Conservation (phyloP, 2,797 vertebrate species). For the Rousettus madagascariensis region DNA sequence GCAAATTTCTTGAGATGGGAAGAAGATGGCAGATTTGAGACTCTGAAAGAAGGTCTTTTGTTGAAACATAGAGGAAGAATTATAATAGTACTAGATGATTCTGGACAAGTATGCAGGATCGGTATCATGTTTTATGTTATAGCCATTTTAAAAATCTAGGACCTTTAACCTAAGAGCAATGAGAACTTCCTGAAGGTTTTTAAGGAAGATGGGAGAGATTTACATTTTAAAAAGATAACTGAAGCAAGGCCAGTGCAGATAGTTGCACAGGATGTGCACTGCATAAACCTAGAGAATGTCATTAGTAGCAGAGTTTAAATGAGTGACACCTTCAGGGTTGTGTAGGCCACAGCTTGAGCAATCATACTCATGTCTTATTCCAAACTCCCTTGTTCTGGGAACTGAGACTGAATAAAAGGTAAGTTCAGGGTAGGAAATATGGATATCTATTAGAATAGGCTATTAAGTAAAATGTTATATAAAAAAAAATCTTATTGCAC, state of each 20-base stretch:
- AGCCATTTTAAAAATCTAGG: not conserved
- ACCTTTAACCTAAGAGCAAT: not conserved
- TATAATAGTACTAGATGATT: not conserved
- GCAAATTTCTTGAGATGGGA: not conserved
- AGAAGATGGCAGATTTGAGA: not conserved
- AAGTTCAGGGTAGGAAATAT: not conserved
- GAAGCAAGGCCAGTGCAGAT: not conserved
- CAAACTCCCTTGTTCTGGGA: not conserved
- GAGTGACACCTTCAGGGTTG: not conserved
- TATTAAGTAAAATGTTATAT: not conserved
- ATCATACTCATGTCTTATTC: not conserved
- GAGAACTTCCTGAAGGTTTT: not conserved
- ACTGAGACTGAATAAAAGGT: not conserved
- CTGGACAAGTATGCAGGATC: not conserved
- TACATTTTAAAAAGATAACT: not conserved
- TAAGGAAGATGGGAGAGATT: not conserved
- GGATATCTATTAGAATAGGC: not conserved
- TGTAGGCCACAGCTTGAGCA: not conserved
- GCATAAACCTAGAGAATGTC: not conserved
- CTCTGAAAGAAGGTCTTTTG: not conserved
- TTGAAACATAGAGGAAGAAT: not conserved
- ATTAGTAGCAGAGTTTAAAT: not conserved
- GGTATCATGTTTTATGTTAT: not conserved
- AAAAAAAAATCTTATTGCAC: not conserved
- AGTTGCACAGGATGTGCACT: not conserved